Percentiles rank a stretch among this genome's conserved stretches.
Evolutionary conservation across 2,797 vertebrate species (phyloP).

Genomic region (Lepilemur septentrionalis): DNA sequence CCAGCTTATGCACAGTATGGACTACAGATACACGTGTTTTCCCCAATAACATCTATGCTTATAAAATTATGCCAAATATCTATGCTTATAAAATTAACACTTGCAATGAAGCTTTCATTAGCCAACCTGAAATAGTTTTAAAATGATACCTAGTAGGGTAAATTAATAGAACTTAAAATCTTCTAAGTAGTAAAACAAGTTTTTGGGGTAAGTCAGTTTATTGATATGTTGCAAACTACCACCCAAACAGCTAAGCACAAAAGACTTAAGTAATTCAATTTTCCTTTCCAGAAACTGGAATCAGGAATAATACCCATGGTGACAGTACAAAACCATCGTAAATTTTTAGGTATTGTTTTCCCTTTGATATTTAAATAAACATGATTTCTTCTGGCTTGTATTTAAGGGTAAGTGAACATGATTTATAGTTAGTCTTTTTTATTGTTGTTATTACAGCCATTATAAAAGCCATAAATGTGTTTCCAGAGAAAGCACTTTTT

Average conservation of each 20-base stretch:
- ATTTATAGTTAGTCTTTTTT: conserved; percentile 64
- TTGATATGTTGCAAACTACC: conserved; percentile 19
- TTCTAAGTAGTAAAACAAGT: conserved; percentile 51
- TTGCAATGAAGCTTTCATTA: not conserved
- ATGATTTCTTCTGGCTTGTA: conserved; percentile 56
- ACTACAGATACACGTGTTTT: not conserved
- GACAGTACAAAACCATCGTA: not conserved
- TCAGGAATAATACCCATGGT: conserved; percentile 15
- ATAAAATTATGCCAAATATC: not conserved
- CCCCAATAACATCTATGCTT: not conserved
- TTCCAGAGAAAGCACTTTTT: conserved; percentile 16
- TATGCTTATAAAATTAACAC: not conserved
- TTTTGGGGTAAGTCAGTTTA: conserved; percentile 60
- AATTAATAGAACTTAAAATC: not conserved
- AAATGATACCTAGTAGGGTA: not conserved
- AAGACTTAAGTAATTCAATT: conserved; percentile 12
- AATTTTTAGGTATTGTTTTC: not conserved
- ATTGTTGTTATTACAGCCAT: conserved; percentile 40
- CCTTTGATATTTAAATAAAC: conserved; percentile 65
- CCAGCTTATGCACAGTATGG: not conserved
- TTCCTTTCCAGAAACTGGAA: conserved; percentile 28
- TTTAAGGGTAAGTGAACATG: conserved; percentile 46
- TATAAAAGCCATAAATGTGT: not conserved
- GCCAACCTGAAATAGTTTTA: not conserved
- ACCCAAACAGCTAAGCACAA: conserved; percentile 1